A percentile compares a stretch with the other conserved stretches of the same genome.
phyloP scores from a whole-genome alignment of 2,888 invertebrate genomes.

The Cephonodes hylas region DNA sequence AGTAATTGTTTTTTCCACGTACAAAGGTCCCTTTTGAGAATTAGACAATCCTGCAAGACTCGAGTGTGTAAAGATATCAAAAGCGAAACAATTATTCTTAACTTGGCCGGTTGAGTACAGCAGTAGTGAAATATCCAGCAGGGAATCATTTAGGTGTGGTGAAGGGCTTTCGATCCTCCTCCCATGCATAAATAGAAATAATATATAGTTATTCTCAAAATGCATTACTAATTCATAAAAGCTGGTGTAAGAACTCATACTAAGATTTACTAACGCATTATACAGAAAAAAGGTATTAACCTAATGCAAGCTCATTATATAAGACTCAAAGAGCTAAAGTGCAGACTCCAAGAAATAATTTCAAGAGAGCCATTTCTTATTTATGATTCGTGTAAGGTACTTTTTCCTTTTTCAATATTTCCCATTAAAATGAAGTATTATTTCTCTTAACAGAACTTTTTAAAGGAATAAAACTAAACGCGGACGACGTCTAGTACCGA shows the following conservation, averaged over 20 bases:
- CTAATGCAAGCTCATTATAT: background rate
- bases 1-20: too few relatives aligned
- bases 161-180: too few relatives aligned
- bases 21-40: too few relatives aligned
- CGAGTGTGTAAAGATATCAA: too few relatives aligned
- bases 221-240: too few relatives aligned
- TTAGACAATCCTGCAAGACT: too few relatives aligned
- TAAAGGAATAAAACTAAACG: background rate
- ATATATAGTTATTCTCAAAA: too few relatives aligned
- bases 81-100: too few relatives aligned
- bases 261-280: background rate
- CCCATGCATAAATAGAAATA: too few relatives aligned
- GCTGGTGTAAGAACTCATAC: background rate
- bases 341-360: background rate
- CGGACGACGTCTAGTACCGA: background rate
- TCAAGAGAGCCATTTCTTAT: background rate
- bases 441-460: background rate
- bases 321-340: background rate
- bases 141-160: too few relatives aligned
- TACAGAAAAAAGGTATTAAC: background rate
- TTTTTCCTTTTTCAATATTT: background rate
- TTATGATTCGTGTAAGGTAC: background rate
- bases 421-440: constrained; percentile 3
- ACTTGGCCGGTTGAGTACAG: too few relatives aligned
- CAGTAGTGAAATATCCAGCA: too few relatives aligned